Percentiles rank a stretch among this genome's conserved stretches.
Evolutionary conservation across 2,797 vertebrate species (phyloP).

Genomic region (Notolepis coatsorum): DNA sequence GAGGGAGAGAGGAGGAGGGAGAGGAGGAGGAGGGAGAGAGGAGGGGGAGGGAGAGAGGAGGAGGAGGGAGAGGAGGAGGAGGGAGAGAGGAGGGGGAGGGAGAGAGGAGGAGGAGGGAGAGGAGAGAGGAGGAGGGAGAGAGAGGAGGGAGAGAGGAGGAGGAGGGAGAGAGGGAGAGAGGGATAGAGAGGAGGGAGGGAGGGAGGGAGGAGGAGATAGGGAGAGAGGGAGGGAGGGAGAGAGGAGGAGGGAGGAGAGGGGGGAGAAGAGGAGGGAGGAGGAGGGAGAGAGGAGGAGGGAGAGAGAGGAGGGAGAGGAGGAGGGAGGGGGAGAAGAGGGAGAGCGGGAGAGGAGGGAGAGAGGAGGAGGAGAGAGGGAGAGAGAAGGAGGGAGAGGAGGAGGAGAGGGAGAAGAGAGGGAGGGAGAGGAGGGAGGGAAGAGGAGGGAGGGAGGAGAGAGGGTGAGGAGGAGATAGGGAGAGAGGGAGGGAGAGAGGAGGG

Average conservation of each 20-base stretch:
- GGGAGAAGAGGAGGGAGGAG: not conserved
- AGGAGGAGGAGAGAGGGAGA: slow-evolving; percentile 12
- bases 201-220: slow-evolving; percentile 26
- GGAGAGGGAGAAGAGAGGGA: not conserved
- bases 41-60: too few species aligned
- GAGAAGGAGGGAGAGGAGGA: not conserved
- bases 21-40: too few species aligned
- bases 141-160: too few species aligned
- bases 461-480: slow-evolving; percentile 17
- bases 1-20: too few species aligned
- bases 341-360: slow-evolving; percentile 26
- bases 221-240: slow-evolving; percentile 11
- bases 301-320: slow-evolving; percentile 15
- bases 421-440: not conserved
- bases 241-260: not conserved
- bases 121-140: slow-evolving; percentile 53
- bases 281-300: not conserved
- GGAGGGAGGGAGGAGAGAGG: slow-evolving; percentile 8
- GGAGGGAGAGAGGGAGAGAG: too few species aligned
- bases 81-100: too few species aligned
- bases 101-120: slow-evolving; percentile 52
- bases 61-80: too few species aligned
- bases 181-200: too few species aligned
- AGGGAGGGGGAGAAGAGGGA: slow-evolving; percentile 31
- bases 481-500: slow-evolving; percentile 8